Evolutionary conservation across 2,113 vertebrate species (phyloP).

Genomic region (Nesogale talazaci): DNA sequence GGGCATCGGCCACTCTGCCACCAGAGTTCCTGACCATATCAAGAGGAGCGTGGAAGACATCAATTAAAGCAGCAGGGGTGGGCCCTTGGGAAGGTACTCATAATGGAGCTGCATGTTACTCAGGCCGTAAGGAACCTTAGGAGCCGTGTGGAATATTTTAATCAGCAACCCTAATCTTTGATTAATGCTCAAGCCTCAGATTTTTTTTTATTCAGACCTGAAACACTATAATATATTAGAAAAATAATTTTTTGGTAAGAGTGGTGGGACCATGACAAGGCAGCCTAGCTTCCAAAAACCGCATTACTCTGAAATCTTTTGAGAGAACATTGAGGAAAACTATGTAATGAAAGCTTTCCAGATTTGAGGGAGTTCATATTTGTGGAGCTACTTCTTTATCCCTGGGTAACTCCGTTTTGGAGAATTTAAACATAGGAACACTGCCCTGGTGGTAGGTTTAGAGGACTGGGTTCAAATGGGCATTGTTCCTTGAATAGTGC

Average conservation of each 20-base stretch:
- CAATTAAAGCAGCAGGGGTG: not conserved
- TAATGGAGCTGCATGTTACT: constrained; percentile 16
- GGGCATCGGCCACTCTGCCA: not conserved
- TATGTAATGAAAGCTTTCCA: constrained; percentile 44
- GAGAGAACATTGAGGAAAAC: not conserved
- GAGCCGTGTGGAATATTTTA: constrained; percentile 50
- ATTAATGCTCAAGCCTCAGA: constrained; percentile 29
- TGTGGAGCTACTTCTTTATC: constrained; percentile 41
- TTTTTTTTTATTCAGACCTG: constrained; percentile 41
- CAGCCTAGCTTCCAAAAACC: too few relatives aligned
- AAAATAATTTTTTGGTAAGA: not conserved
- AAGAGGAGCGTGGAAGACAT: not conserved
- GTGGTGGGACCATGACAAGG: too few relatives aligned
- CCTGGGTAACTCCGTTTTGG: not conserved
- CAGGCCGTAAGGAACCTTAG: constrained; percentile 33
- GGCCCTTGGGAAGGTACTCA: constrained; percentile 22
- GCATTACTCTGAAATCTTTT: constrained; percentile 40
- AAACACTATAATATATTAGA: constrained; percentile 40
- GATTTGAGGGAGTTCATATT: constrained; percentile 33
- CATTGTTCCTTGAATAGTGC: constrained; percentile 30
- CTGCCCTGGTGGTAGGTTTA: constrained; percentile 28
- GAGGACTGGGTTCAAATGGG: constrained; percentile 23
- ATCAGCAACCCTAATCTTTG: constrained; percentile 32
- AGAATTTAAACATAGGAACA: constrained; percentile 50
- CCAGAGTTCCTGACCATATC: not conserved